Evolutionary conservation across 2,888 invertebrate genomes (phyloP).

Genomic region (Calameuta pallipes): DNA sequence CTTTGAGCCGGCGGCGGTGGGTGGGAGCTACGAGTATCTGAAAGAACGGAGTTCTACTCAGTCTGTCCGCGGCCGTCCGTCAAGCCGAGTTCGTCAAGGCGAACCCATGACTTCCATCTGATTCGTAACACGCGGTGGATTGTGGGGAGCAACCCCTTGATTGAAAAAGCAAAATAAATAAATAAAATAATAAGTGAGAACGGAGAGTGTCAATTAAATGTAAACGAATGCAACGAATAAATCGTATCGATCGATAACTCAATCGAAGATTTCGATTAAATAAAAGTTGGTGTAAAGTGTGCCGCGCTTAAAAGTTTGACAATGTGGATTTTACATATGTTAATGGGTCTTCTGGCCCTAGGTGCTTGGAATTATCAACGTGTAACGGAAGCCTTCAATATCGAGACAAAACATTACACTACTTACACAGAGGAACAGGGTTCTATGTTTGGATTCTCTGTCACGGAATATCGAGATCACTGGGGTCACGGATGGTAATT

Average conservation of each 20-base stretch:
- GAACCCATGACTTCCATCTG: not conserved
- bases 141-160: not conserved
- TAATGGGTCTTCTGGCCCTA: conserved; percentile 34
- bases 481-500: not conserved
- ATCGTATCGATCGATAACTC: not conserved
- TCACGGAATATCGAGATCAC: conserved; percentile 44
- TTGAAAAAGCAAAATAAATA: not conserved
- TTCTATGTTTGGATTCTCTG: conserved; percentile 63
- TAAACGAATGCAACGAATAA: not conserved
- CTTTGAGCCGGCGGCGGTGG: conserved; percentile 24
- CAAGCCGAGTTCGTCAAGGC: conserved; percentile 46
- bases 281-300: not conserved
- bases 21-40: conserved; percentile 35
- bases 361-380: conserved; percentile 28
- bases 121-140: not conserved
- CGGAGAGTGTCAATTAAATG: not conserved
- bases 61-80: conserved; percentile 57
- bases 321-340: conserved; percentile 38
- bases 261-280: not conserved
- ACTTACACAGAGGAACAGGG: conserved; percentile 44
- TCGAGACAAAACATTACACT: conserved; percentile 59
- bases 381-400: conserved; percentile 50
- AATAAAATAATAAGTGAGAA: not conserved
- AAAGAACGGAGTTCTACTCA: conserved; percentile 44
- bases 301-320: not conserved